Evolutionary conservation across 1,140 invertebrate genomes (phyloP), one percentile per base, ranked within the genome.

Genomic region (Anastatus disparis): DNA sequence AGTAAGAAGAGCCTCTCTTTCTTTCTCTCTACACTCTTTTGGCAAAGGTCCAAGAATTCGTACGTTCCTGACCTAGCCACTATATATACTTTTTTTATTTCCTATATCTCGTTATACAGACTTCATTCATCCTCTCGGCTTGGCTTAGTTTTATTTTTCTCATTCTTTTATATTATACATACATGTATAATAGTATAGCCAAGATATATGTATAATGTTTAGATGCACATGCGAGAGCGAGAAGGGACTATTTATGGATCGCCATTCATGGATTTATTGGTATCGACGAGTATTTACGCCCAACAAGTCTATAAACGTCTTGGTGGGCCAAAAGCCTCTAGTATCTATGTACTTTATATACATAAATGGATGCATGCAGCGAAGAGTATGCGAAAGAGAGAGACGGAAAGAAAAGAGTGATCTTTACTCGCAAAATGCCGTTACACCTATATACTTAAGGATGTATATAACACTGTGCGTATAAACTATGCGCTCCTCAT

Each of bases 191-290:
- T 4, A 4, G 31, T 10, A 35, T 72, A 12, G 31, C n/a, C n/a
- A n/a, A n/a, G 31, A 26, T 44, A 3, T n/a, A 46, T 48, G 48
- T 10, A 73, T 35, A 46, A 58, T 22, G n/a, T n/a, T 29, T 26
- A n/a, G 22, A 31, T 22, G 53, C 65, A 70, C 68, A 48, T 73
- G 69, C 65, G 10, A 67, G 31, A 52, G 46, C 61, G 31, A 24
- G 56, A n/a, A n/a, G n/a, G n/a, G 61, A 70, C 74, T 79, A 81
- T 82, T 82, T 82, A 82, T 82, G 80, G 78, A 77, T 73, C 64
- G 70, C 44, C 70, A 67, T 76, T 81, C 71, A 72, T 56, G 53
- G 79, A 82, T 82, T 82, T 82, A 82, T 82, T 71, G 78, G 70
- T 74, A 78, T 76, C 77, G 73, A 70, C 72, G 40, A 61, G 72